These are phyloP conservation scores for Danaus melanippus DNA, from an alignment of 1,140 invertebrate species.

Conservation along the genomic window DNA sequence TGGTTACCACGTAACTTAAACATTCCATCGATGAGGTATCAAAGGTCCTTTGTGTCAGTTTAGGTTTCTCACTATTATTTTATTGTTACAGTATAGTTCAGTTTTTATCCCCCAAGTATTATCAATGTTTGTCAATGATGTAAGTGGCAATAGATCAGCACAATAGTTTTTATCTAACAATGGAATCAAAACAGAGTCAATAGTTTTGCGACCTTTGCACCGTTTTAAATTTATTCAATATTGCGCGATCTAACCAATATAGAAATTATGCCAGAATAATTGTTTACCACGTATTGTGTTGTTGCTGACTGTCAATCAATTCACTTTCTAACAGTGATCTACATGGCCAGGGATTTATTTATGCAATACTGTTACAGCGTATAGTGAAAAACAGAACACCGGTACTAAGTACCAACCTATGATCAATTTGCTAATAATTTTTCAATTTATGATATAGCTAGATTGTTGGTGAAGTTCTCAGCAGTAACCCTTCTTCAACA, in stretches of 20 bases:
- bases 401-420: too few species aligned
- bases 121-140: constrained; percentile 6
- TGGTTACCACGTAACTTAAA: too few species aligned
- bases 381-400: background rate
- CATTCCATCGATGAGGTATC: too few species aligned
- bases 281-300: constrained; percentile 56
- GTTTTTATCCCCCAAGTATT: too few species aligned
- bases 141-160: constrained; percentile 24
- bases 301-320: constrained; percentile 62
- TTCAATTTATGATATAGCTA: too few species aligned
- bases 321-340: constrained; percentile 56
- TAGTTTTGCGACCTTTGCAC: constrained; percentile 58
- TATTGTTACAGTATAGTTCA: too few species aligned
- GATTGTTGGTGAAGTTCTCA: too few species aligned
- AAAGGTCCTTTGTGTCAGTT: too few species aligned
- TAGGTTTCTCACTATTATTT: too few species aligned
- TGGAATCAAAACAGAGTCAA: constrained; percentile 61
- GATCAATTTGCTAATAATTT: too few species aligned
- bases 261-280: constrained; percentile 57
- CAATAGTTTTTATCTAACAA: constrained; percentile 52
- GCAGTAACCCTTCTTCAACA: too few species aligned
- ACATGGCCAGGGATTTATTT: constrained; percentile 24
- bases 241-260: constrained; percentile 49
- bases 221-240: constrained; percentile 51
- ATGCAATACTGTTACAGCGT: background rate